phyloP scores from a whole-genome alignment of 37 sponge, comb jelly and placozoan genomes.

The Ephydatia muelleri region DNA sequence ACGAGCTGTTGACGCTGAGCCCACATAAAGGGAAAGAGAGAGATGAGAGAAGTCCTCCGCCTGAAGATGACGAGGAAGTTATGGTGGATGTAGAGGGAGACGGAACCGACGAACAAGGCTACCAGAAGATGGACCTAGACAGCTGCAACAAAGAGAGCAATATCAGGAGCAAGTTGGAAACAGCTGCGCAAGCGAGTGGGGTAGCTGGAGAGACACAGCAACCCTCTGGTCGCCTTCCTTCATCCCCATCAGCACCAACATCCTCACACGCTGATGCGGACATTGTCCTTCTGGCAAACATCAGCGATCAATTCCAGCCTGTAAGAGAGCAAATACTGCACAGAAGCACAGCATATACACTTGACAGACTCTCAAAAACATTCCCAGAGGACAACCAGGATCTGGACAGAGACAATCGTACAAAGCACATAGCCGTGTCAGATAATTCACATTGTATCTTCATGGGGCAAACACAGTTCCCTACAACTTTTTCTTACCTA shows the following conservation, averaged over 20 bases:
- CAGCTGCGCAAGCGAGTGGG: background rate
- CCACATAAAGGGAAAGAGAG: background rate
- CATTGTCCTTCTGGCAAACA: background rate
- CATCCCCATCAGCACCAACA: background rate
- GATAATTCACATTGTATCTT: background rate
- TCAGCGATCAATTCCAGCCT: background rate
- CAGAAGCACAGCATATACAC: background rate
- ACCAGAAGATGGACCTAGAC: background rate
- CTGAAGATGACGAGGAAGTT: background rate
- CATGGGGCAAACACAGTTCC: background rate
- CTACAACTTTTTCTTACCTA: background rate
- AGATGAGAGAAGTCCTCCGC: background rate
- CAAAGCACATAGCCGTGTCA: background rate
- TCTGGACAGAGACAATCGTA: background rate
- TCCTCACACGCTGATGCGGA: background rate
- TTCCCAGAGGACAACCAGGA: background rate
- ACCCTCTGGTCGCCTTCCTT: background rate
- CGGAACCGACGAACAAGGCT: background rate
- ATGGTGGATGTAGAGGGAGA: slow-evolving; percentile 2
- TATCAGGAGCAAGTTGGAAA: background rate
- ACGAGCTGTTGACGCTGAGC: background rate
- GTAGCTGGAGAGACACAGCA: background rate
- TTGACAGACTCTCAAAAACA: background rate
- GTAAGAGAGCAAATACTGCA: background rate
- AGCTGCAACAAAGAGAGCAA: background rate